Evolutionary conservation across 2,888 invertebrate species (phyloP).

Genomic region (Tortricodes alternella): DNA sequence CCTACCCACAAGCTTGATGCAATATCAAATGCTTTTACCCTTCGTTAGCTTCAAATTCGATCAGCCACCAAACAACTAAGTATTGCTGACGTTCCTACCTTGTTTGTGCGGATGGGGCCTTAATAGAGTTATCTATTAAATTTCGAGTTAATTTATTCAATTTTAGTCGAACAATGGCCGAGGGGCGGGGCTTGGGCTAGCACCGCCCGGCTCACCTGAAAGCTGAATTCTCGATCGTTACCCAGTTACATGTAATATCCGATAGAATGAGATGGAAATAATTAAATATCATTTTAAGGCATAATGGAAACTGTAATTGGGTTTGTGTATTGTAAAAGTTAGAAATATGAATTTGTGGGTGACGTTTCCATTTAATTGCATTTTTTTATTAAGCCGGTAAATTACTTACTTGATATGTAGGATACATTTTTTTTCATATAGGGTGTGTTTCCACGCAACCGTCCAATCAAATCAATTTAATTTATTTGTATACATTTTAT

Average conservation of each 20-base stretch:
- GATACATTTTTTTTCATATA: no score
- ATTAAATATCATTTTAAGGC: constrained; percentile 16
- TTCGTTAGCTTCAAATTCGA: constrained; percentile 66
- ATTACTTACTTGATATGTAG: no score
- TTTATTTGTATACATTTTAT: no score
- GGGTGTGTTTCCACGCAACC: no score
- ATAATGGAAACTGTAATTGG: constrained; percentile 2
- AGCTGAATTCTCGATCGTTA: constrained; percentile 34
- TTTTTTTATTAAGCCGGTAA: no score
- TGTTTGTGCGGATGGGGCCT: constrained; percentile 71
- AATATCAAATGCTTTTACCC: constrained; percentile 23
- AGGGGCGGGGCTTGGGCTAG: constrained; percentile 60
- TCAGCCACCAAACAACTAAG: constrained; percentile 64
- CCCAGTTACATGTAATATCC: constrained; percentile 11
- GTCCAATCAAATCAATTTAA: no score
- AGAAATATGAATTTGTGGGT: no score
- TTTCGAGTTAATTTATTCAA: constrained; percentile 81
- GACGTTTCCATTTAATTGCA: no score
- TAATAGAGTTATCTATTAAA: constrained; percentile 76
- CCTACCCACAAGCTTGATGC: background rate
- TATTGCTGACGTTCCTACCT: constrained; percentile 53
- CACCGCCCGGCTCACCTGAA: constrained; percentile 71
- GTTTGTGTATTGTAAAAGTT: background rate
- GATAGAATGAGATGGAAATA: constrained; percentile 14
- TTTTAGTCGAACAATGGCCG: constrained; percentile 72